These are phyloP conservation scores for Phyllotreta striolata DNA, from an alignment of 2,888 invertebrate genomes.

Conservation along the genomic window DNA sequence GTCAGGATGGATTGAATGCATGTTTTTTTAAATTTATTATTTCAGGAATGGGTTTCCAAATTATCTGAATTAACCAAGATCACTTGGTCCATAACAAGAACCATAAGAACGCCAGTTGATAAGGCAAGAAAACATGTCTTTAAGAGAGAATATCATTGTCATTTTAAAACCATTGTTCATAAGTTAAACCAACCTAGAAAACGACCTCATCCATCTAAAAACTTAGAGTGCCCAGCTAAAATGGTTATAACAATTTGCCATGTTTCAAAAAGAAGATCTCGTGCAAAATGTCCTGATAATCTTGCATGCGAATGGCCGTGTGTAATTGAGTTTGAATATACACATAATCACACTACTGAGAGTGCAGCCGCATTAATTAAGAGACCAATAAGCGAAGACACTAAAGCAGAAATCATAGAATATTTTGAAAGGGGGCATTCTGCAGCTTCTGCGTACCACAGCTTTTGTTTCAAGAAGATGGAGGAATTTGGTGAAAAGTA, in stretches of 20 bases:
- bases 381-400: slow-evolving; percentile 18
- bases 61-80: slow-evolving; percentile 25
- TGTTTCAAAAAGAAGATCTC: slow-evolving; percentile 24
- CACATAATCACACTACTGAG: slow-evolving; percentile 23
- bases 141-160: slow-evolving; percentile 21
- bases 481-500: slow-evolving; percentile 39
- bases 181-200: slow-evolving; percentile 21
- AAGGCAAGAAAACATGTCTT: slow-evolving; percentile 27
- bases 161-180: slow-evolving; percentile 25
- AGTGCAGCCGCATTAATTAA: slow-evolving; percentile 16
- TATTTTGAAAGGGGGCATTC: slow-evolving; percentile 40
- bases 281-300: slow-evolving; percentile 21
- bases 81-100: slow-evolving; percentile 29
- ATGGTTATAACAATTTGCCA: slow-evolving; percentile 16
- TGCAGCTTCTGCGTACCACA: slow-evolving; percentile 22
- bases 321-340: slow-evolving; percentile 20
- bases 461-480: slow-evolving; percentile 37
- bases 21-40: too few species aligned
- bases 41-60: slow-evolving; percentile 21
- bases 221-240: slow-evolving; percentile 26
- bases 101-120: slow-evolving; percentile 24
- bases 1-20: too few species aligned
- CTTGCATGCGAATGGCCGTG: slow-evolving; percentile 20
- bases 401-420: slow-evolving; percentile 24
- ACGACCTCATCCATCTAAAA: slow-evolving; percentile 23